phyloP scores from a whole-genome alignment of 2,113 vertebrate genomes.

The Fregetta grallaria region DNA sequence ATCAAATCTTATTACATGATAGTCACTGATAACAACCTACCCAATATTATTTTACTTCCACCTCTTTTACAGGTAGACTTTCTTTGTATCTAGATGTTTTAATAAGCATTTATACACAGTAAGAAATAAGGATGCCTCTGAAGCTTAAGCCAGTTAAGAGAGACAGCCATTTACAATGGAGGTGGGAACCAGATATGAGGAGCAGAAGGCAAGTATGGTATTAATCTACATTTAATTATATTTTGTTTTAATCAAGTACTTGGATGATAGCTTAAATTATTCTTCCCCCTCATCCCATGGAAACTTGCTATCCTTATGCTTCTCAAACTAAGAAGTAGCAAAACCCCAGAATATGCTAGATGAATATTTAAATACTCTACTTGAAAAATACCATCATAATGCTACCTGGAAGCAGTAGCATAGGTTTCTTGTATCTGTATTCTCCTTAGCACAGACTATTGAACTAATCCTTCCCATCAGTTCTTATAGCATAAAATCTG shows the following conservation, averaged over 20 bases:
- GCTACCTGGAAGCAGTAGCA: background rate
- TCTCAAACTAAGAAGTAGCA: background rate
- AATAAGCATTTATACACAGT: background rate
- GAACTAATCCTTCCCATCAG: background rate
- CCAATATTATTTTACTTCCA: background rate
- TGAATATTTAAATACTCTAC: background rate
- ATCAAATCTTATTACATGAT: background rate
- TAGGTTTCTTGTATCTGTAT: background rate
- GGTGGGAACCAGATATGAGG: background rate
- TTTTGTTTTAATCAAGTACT: constrained; percentile 1
- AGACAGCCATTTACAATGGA: background rate
- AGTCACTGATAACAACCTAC: background rate
- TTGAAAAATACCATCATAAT: background rate
- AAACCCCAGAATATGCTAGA: background rate
- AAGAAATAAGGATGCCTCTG: background rate
- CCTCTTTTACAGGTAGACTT: background rate
- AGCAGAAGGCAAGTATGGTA: background rate
- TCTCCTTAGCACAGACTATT: background rate
- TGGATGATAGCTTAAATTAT: background rate
- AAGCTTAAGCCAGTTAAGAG: background rate
- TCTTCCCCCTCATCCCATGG: background rate
- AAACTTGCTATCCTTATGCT: background rate
- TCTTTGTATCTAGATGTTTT: background rate
- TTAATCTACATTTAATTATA: constrained; percentile 16
- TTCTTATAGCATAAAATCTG: background rate